Percentiles rank a stretch among this genome's conserved stretches.
Conservation (phyloP, 1,140 invertebrate species). For the Apolygus lucorum region DNA sequence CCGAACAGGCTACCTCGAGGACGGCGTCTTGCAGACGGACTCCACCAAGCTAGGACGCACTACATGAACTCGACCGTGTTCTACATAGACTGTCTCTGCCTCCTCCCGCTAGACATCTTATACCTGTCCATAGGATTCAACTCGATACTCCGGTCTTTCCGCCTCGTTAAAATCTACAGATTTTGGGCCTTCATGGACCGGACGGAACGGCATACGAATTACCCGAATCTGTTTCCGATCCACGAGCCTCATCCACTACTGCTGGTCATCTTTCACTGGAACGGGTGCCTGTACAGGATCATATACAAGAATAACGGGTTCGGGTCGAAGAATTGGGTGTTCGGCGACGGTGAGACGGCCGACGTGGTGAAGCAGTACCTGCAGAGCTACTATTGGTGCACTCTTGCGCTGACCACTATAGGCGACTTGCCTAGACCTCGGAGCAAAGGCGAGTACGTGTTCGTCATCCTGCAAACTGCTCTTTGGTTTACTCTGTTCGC, state of each 20-base stretch:
- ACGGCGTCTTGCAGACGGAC: conserved; percentile 94
- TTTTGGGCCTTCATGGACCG: conserved; percentile 98
- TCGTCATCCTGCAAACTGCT: conserved; percentile 80
- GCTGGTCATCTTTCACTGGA: conserved; percentile 98
- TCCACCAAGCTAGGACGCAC: conserved; percentile 81
- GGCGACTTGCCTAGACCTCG: conserved; percentile 64
- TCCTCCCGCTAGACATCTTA: conserved; percentile 93
- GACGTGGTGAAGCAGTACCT: conserved; percentile 91
- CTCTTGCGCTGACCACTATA: conserved; percentile 87
- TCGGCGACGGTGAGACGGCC: conserved; percentile 66
- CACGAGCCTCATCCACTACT: conserved; percentile 87
- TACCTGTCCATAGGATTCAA: conserved; percentile 97
- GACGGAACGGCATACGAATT: conserved; percentile 96
- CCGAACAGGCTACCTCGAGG: conserved; percentile 90
- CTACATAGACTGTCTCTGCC: conserved; percentile 96
- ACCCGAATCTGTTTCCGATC: conserved; percentile 96
- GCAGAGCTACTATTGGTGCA: conserved; percentile 97
- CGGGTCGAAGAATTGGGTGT: conserved; percentile 84
- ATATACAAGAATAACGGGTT: conserved; percentile 91
- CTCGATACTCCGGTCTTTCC: conserved; percentile 91
- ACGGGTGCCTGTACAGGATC: conserved; percentile 94
- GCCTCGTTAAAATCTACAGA: conserved; percentile 91
- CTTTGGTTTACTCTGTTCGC: conserved; percentile 86
- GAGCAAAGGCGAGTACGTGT: conserved; percentile 84
- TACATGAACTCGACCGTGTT: conserved; percentile 99